Percentiles rank a stretch among this genome's conserved stretches.
Evolutionary conservation across 2,797 vertebrate species (phyloP).

Genomic region (Tenualosa ilisha): DNA sequence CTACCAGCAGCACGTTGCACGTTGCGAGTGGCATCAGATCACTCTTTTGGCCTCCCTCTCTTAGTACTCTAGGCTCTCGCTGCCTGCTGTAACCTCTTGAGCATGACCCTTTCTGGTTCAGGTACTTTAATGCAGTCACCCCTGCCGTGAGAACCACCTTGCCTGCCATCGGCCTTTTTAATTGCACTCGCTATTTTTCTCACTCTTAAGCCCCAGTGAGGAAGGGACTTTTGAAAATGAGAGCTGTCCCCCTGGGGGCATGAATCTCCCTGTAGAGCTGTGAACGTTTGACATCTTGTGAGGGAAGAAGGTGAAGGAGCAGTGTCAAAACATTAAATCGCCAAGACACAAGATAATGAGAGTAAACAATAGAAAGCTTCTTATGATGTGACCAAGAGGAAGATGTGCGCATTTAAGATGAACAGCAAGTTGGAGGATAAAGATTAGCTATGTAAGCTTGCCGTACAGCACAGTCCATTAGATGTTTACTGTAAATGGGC

Average conservation of each 20-base stretch:
- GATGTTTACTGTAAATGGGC: background rate
- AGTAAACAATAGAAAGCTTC: background rate
- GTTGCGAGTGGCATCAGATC: slow-evolving; percentile 57
- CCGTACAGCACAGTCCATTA: too few relatives aligned
- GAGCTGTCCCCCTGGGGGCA: background rate
- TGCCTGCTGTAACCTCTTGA: slow-evolving; percentile 29
- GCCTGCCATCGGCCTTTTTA: background rate
- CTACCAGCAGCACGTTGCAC: slow-evolving; percentile 35
- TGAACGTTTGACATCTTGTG: background rate
- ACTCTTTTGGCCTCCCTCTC: slow-evolving; percentile 32
- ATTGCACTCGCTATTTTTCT: background rate
- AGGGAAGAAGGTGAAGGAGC: background rate
- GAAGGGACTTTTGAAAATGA: background rate
- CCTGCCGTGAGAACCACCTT: slow-evolving; percentile 26
- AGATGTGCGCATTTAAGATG: background rate
- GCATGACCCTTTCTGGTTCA: slow-evolving; percentile 31
- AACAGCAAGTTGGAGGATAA: background rate
- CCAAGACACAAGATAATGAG: background rate
- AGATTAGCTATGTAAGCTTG: background rate
- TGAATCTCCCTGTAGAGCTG: background rate
- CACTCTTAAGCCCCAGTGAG: background rate
- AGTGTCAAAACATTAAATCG: background rate
- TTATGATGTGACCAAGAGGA: background rate
- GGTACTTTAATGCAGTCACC: slow-evolving; percentile 30
- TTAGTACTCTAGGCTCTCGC: background rate